phyloP scores from a whole-genome alignment of 1,140 invertebrate genomes.

The Papilio glaucus region DNA sequence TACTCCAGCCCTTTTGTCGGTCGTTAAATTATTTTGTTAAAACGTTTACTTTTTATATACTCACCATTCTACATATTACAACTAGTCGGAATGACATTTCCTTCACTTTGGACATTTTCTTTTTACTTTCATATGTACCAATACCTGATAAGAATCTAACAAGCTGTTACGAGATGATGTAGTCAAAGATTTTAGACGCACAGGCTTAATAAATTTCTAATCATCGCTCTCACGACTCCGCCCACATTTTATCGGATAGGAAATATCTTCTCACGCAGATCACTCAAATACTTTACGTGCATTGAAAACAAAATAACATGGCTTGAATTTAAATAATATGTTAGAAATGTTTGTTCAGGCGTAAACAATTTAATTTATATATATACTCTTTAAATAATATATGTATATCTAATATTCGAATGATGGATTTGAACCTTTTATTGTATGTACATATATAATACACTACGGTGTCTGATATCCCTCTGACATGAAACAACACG shows the following conservation, averaged over 20 bases:
- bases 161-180: not conserved
- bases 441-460: no score
- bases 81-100: not conserved
- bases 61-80: not conserved
- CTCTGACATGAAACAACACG: no score
- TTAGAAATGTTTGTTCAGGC: not conserved
- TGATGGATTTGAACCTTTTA: no score
- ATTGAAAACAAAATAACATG: no score
- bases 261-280: no score
- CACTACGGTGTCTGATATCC: no score
- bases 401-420: no score
- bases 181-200: not conserved
- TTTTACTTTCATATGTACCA: constrained; percentile 5
- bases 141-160: not conserved
- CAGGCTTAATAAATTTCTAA: not conserved
- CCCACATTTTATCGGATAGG: not conserved
- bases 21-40: constrained; percentile 10
- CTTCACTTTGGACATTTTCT: constrained; percentile 4
- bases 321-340: no score
- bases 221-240: not conserved
- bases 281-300: no score
- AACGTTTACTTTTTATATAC: constrained; percentile 15
- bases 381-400: no score
- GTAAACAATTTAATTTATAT: no score
- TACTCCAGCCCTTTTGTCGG: constrained; percentile 14